A percentile compares a stretch with the other conserved stretches of the same genome.
Conservation (phyloP, 2,113 vertebrate species). For the Perccottus glenii region DNA sequence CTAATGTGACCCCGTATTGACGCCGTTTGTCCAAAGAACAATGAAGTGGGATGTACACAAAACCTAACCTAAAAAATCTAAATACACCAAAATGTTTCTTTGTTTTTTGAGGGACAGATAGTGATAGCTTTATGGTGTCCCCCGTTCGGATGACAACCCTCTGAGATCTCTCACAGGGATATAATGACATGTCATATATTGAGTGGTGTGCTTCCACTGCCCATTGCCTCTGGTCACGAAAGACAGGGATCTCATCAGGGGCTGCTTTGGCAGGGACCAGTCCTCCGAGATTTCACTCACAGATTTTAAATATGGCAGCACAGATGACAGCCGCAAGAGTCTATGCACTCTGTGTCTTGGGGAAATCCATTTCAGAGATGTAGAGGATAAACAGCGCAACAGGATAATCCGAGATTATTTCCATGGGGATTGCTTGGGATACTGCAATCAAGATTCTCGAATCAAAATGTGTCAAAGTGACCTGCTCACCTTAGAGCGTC, state of each 20-base stretch:
- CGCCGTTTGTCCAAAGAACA: too few species aligned
- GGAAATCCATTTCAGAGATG: constrained; percentile 70
- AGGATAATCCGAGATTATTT: constrained; percentile 76
- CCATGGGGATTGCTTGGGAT: constrained; percentile 67
- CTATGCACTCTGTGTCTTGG: constrained; percentile 52
- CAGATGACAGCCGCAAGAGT: constrained; percentile 37
- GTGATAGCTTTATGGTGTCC: constrained; percentile 35
- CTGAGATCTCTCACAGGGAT: constrained; percentile 56
- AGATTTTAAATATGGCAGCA: constrained; percentile 53
- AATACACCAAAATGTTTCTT: too few species aligned
- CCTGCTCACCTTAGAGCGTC: constrained; percentile 7
- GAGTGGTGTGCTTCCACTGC: constrained; percentile 35
- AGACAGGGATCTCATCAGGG: constrained; percentile 41
- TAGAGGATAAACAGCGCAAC: constrained; percentile 57
- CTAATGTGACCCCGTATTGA: too few species aligned
- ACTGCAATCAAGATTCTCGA: constrained; percentile 62
- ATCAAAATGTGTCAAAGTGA: constrained; percentile 66
- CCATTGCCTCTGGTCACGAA: constrained; percentile 58
- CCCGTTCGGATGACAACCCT: constrained; percentile 60
- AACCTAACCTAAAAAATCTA: too few species aligned
- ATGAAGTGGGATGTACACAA: too few species aligned
- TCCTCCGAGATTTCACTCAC: constrained; percentile 45
- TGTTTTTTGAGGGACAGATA: not conserved
- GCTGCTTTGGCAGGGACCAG: constrained; percentile 40
- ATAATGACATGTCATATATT: constrained; percentile 48